Evolutionary conservation across 2,888 invertebrate species (phyloP).

Genomic region (Troglohyphantes excavatus): DNA sequence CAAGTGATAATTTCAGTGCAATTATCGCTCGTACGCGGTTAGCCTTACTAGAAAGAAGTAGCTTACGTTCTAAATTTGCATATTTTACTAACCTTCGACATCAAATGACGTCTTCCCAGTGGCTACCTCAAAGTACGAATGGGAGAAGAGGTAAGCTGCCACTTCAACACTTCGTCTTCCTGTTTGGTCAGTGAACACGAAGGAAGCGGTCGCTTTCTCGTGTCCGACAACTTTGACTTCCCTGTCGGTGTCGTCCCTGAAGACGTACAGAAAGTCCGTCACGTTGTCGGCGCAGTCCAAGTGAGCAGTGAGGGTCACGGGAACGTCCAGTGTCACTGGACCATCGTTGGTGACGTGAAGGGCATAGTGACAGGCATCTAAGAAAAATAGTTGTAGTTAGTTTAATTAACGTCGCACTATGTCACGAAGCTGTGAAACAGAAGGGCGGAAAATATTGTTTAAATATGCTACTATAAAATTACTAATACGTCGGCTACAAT

Average conservation of each 20-base stretch:
- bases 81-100: constrained; percentile 38
- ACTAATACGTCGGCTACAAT: too few species aligned
- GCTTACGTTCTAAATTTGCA: too few species aligned
- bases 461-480: too few species aligned
- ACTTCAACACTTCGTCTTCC: constrained; percentile 26
- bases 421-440: too few species aligned
- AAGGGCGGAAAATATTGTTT: too few species aligned
- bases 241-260: constrained; percentile 37
- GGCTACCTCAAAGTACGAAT: background rate
- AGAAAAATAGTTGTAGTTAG: too few species aligned
- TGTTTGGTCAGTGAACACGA: constrained; percentile 18
- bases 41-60: too few species aligned
- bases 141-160: constrained; percentile 5
- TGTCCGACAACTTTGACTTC: background rate
- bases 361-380: constrained; percentile 33
- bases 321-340: constrained; percentile 60
- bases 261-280: constrained; percentile 31
- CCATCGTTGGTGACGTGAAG: constrained; percentile 47
- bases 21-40: too few species aligned
- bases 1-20: too few species aligned
- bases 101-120: constrained; percentile 22
- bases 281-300: constrained; percentile 34
- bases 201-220: constrained; percentile 20
- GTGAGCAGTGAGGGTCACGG: constrained; percentile 33
- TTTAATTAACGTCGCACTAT: too few species aligned